Base-by-base conservation (phyloP, 1,140 invertebrate genomes). In the Pseudomyrmex cubaensis region DNA sequence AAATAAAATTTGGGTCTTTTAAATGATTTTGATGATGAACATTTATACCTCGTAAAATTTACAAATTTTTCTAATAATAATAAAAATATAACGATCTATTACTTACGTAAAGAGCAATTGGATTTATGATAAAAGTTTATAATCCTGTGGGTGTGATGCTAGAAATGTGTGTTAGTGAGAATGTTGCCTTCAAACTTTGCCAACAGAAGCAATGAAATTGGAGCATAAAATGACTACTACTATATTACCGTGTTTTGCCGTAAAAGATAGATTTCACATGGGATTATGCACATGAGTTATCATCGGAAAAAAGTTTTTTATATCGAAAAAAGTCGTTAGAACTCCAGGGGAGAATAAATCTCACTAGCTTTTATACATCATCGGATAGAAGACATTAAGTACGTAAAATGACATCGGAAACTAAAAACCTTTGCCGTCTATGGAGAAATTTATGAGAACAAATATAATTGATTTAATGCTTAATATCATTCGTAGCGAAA, bases 211-310 rank as follows among this genome's bases (percentile, higher is more conserved):
- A 70, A 72, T 20, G 22, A 80, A 17, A 80, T 80, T 72, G 44
- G 59, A 80, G 44, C n/a, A 72, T 80, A 72, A 80, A 80, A 72
- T 80, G 66, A 72, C n/a, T 54, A 46, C 35, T 3, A 44, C 25
- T 35, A 35, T 12, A 15, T 67, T 56, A 12, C 20, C 5, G 35
- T 48, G 20, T 80, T 80, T 48, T 72, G 66, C 46, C 76, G 63
- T 7, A 7, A 7, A 7, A 46, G 66, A 10, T 44, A 54, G 20
- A 59, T 80, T 17, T 78, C 72, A 59, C 59, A 72, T 46, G 44
- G n/a, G 66, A 80, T 80, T 80, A 66, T 13, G 54, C 50, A 52
- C 22, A 50, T 46, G 54, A 72, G 22, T 59, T 20, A 25, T 15
- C 10, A 17, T 80, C 35, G 54, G 17, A 20, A 25, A 59, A 80